Evolutionary conservation across 2,113 vertebrate genomes (phyloP).

Genomic region (Apus apus): DNA sequence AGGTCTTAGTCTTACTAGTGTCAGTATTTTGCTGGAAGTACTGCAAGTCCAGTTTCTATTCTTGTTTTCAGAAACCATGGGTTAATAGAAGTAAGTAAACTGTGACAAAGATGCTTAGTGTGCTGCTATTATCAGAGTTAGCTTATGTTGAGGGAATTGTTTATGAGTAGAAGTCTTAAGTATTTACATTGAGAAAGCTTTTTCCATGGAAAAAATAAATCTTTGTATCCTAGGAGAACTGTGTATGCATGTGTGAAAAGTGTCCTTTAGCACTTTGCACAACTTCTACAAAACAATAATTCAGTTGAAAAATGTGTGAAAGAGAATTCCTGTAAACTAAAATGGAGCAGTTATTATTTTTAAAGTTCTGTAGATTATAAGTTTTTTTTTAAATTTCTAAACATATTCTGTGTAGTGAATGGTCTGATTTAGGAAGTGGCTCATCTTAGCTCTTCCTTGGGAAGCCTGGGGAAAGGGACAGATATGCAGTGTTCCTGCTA

Average conservation of each 20-base stretch:
- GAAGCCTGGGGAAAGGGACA: not conserved
- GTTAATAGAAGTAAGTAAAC: constrained; percentile 31
- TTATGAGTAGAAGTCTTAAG: not conserved
- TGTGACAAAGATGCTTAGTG: not conserved
- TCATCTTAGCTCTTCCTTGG: not conserved
- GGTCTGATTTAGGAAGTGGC: not conserved
- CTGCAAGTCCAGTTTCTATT: not conserved
- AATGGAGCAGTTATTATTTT: not conserved
- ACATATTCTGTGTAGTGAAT: not conserved
- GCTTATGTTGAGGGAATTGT: not conserved
- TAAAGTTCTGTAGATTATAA: not conserved
- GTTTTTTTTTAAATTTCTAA: not conserved
- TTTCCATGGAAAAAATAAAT: not conserved
- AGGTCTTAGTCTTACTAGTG: constrained; percentile 9
- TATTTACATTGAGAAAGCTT: not conserved
- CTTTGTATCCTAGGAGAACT: not conserved
- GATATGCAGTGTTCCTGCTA: not conserved
- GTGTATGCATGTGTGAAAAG: not conserved
- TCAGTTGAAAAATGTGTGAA: not conserved
- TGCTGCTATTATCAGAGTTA: not conserved
- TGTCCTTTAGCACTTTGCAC: not conserved
- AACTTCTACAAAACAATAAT: not conserved
- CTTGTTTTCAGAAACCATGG: constrained; percentile 10
- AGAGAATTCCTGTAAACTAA: not conserved
- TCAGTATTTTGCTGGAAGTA: constrained; percentile 24